A percentile compares a stretch with the other conserved stretches of the same genome.
phyloP scores from a whole-genome alignment of 2,888 invertebrate genomes.

The Caradrina clavipalpis region DNA sequence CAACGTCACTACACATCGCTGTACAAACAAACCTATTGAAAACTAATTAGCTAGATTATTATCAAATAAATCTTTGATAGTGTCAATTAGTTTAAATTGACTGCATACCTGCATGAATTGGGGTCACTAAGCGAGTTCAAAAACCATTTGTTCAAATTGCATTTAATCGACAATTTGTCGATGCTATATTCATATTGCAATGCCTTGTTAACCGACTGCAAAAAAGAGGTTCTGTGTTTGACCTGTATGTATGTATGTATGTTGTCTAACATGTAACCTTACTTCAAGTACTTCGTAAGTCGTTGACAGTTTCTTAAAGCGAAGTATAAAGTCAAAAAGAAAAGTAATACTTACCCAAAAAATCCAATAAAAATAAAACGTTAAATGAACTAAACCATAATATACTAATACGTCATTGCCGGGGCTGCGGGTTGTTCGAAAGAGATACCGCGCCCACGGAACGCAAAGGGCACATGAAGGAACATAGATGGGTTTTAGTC shows the following conservation, averaged over 20 bases:
- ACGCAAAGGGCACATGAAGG: too few relatives aligned
- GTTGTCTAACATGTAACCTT: background rate
- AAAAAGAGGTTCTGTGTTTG: too few relatives aligned
- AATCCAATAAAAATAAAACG: too few relatives aligned
- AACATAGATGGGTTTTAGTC: too few relatives aligned
- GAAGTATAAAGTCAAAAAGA: too few relatives aligned
- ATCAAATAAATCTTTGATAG: conserved; percentile 44
- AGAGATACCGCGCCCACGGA: too few relatives aligned
- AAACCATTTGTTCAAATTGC: conserved; percentile 8
- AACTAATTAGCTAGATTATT: conserved; percentile 42
- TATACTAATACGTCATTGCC: conserved; percentile 4
- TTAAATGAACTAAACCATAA: background rate
- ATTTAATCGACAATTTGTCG: background rate
- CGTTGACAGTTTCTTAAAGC: background rate
- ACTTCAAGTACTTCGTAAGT: background rate
- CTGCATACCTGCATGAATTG: conserved; percentile 7
- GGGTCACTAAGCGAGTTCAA: conserved; percentile 1
- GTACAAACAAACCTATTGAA: conserved; percentile 25
- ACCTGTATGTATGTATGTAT: too few relatives aligned
- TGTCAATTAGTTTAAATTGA: conserved; percentile 18
- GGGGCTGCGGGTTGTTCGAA: too few relatives aligned
- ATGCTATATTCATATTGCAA: background rate
- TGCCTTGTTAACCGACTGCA: background rate
- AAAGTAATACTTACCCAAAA: too few relatives aligned
- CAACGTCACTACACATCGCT: background rate